Conservation (phyloP, 1,140 invertebrate genomes). For the Drosophila leontia region DNA sequence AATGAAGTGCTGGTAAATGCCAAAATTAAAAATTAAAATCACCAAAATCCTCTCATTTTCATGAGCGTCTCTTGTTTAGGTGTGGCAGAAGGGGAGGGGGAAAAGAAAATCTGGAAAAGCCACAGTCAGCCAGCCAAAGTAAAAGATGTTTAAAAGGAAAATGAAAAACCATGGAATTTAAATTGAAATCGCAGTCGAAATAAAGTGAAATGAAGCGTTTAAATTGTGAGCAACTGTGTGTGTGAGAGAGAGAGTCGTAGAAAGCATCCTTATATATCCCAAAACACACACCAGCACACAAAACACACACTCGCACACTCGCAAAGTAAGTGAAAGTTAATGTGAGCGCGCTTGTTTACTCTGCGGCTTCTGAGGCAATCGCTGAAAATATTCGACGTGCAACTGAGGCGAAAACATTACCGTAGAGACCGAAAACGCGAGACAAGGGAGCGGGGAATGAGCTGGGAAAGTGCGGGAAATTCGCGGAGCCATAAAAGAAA, state of each 20-base stretch:
- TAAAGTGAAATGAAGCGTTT: slow-evolving; percentile 83
- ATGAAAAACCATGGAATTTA: slow-evolving; percentile 75
- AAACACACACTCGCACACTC: neutral
- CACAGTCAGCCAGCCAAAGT: slow-evolving; percentile 49
- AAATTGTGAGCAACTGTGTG: slow-evolving; percentile 43
- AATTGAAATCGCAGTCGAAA: slow-evolving; percentile 83
- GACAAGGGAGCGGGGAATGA: neutral
- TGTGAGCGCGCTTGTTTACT: slow-evolving; percentile 77
- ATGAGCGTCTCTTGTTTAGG: slow-evolving; percentile 20
- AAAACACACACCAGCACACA: slow-evolving; percentile 1
- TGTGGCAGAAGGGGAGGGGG: neutral
- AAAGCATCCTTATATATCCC: slow-evolving; percentile 14
- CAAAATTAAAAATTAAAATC: slow-evolving; percentile 79
- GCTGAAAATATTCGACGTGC: slow-evolving; percentile 77
- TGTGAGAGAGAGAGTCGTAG: slow-evolving; percentile 8
- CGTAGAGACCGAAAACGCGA: slow-evolving; percentile 47
- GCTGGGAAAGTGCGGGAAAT: slow-evolving; percentile 17
- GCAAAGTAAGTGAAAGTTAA: slow-evolving; percentile 69
- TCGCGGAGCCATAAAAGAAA: slow-evolving; percentile 28
- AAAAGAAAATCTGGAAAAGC: slow-evolving; percentile 36
- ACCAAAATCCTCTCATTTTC: slow-evolving; percentile 62
- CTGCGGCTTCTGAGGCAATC: slow-evolving; percentile 64
- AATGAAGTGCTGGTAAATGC: slow-evolving; percentile 46
- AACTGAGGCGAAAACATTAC: slow-evolving; percentile 71
- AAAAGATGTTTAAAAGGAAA: slow-evolving; percentile 55